phyloP scores from a whole-genome alignment of 2,113 vertebrate genomes.

The Clarias macrocephalus region DNA sequence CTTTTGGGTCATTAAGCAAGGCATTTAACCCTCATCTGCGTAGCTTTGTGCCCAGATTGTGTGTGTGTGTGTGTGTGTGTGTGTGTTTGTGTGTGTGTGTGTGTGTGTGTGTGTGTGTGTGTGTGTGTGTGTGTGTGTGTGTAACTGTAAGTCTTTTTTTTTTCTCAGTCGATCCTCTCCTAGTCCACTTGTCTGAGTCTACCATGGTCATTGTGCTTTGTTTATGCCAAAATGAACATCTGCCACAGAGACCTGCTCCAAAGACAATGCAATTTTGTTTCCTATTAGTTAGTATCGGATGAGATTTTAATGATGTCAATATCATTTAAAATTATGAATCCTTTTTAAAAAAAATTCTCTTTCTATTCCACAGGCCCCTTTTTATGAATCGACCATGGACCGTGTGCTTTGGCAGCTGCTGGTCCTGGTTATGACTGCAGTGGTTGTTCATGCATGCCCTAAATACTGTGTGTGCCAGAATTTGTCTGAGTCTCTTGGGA shows the following conservation, averaged over 20 bases:
- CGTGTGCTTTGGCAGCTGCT: conserved; percentile 83
- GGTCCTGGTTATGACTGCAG: conserved; percentile 84
- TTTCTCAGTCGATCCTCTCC: background rate
- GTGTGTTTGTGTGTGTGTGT: too few species aligned
- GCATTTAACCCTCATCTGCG: background rate
- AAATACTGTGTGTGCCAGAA: conserved; percentile 95
- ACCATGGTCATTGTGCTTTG: background rate
- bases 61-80: background rate
- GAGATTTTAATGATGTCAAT: background rate
- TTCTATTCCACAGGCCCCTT: conserved; percentile 67
- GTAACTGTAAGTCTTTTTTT: background rate
- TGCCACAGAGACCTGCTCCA: conserved; percentile 4
- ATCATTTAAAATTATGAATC: background rate
- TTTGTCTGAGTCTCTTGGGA: conserved; percentile 91
- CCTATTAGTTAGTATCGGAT: background rate
- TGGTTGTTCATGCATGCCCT: conserved; percentile 82
- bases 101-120: too few species aligned
- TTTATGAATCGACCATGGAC: conserved; percentile 87
- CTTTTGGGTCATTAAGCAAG: background rate
- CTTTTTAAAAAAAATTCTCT: background rate
- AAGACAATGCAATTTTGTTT: conserved; percentile 6
- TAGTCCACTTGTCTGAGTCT: background rate
- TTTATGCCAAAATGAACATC: conserved; percentile 17
- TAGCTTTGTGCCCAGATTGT: background rate
- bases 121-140: too few species aligned